Base-by-base conservation (phyloP, 2,797 vertebrate species). In the Sardinella longiceps region DNA sequence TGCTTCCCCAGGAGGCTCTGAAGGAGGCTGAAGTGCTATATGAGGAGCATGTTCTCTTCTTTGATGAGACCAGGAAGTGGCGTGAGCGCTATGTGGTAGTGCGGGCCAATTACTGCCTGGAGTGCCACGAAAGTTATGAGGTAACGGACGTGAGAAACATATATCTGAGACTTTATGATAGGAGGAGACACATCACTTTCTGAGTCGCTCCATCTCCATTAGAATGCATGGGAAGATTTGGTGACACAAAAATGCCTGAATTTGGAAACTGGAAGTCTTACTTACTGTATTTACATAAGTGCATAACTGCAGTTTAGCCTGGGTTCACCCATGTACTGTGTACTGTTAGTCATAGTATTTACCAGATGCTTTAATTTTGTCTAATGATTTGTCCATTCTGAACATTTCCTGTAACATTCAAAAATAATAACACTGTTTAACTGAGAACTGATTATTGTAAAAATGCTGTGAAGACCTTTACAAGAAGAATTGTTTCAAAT, bases 51-150 rank as follows among this genome's bases (percentile, higher is more conserved):
- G 82, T 97, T 37, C 86, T 93, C 46, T 96, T 93, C 82, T 95
- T 93, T 0, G 96, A 97, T 51, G 96, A 97, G 5, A 88, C 92
- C 93, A 96, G 94, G 93, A 98, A 97, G 90, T 98, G 97, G 97
- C 96, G 92, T 89, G 96, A 97, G 53, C 90, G 96, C 90, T 97
- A 96, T 0, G 20, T 97, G 0, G 97, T 97, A 87, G 91, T 98
- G 83, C 95, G 95, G 90, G 96, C 95, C 1, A 96, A 96, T 90
- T 96, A 97, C 91, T 91, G 94, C 37, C 91, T 98, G 93, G 96
- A 97, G 91, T 97, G 94, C 91, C 96, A 97, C 82, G 97, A 97
- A 82, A 95, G 90, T 87, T 94, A 95, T 89, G 96, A 98, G 96
- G 97, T 97, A 90, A 95, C 87, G 6, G 14, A 43, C 60, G 37